Conservation (phyloP, 2,888 invertebrate species). For the Tryphoninae sp. region DNA sequence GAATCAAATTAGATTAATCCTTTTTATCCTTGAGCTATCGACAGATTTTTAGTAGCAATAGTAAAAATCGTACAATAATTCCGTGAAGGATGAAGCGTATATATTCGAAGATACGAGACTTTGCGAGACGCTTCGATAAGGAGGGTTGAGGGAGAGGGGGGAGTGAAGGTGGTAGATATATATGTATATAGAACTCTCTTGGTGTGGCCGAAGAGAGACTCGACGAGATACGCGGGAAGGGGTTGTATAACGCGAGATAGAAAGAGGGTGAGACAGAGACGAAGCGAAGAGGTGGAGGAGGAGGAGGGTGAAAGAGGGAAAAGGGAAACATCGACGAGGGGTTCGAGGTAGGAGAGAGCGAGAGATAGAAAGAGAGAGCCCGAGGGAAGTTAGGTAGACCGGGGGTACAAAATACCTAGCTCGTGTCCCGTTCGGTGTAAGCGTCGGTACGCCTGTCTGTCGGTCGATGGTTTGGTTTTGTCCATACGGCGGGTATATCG, state of each 20-base stretch:
- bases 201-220: constrained; percentile 42
- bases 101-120: constrained; percentile 24
- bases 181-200: constrained; percentile 36
- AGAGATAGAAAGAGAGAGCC: constrained; percentile 48
- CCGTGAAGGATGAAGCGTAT: constrained; percentile 27
- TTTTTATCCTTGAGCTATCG: background rate
- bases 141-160: constrained; percentile 37
- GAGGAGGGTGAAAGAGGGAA: constrained; percentile 9
- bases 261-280: background rate
- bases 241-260: constrained; percentile 39
- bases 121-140: constrained; percentile 49
- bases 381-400: constrained; percentile 64
- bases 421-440: constrained; percentile 72
- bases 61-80: constrained; percentile 29
- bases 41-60: background rate
- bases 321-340: constrained; percentile 37
- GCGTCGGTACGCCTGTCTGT: constrained; percentile 73
- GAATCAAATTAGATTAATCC: background rate
- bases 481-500: constrained; percentile 71
- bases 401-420: constrained; percentile 73
- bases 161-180: constrained; percentile 17
- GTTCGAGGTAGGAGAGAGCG: constrained; percentile 17
- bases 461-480: constrained; percentile 79
- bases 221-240: constrained; percentile 43
- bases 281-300: background rate